Percentiles rank a stretch among this genome's conserved stretches.
phyloP scores from a whole-genome alignment of 1,140 invertebrate genomes.

The Copidosoma floridanum region DNA sequence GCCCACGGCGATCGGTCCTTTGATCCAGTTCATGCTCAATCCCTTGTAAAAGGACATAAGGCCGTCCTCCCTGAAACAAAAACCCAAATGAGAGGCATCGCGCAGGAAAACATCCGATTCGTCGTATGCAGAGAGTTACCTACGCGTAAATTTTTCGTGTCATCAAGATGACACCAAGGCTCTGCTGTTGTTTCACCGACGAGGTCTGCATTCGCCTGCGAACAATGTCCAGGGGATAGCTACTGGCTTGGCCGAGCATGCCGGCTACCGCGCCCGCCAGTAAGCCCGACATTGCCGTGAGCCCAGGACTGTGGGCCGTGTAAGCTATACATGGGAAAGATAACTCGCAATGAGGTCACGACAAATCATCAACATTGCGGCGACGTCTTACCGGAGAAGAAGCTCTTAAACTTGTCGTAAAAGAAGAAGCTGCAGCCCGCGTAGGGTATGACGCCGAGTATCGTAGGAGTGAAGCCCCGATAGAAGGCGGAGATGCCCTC shows the following conservation, averaged over 20 bases:
- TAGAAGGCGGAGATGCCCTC: constrained; percentile 83
- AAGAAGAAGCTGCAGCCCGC: constrained; percentile 97
- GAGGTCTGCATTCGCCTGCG: constrained; percentile 83
- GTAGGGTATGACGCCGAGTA: constrained; percentile 94
- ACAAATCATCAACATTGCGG: not conserved
- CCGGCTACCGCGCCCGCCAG: constrained; percentile 89
- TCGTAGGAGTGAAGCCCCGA: constrained; percentile 84
- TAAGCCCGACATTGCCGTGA: constrained; percentile 64
- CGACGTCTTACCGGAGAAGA: constrained; percentile 68
- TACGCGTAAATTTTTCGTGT: constrained; percentile 65
- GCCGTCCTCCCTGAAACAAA: constrained; percentile 75
- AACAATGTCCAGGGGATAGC: constrained; percentile 94
- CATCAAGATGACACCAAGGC: constrained; percentile 66
- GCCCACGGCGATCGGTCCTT: constrained; percentile 97
- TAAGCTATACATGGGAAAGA: constrained; percentile 39
- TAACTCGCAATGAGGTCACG: no score
- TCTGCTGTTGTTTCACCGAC: constrained; percentile 61
- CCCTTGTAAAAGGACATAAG: constrained; percentile 95
- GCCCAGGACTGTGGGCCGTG: constrained; percentile 46
- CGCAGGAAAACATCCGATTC: no score
- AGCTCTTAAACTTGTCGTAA: constrained; percentile 89
- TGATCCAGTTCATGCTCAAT: constrained; percentile 98
- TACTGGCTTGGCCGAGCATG: constrained; percentile 89
- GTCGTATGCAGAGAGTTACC: constrained; percentile 28
- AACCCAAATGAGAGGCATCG: no score